phyloP scores from a whole-genome alignment of 2,797 vertebrate genomes.

The Pempheris klunzingeri region DNA sequence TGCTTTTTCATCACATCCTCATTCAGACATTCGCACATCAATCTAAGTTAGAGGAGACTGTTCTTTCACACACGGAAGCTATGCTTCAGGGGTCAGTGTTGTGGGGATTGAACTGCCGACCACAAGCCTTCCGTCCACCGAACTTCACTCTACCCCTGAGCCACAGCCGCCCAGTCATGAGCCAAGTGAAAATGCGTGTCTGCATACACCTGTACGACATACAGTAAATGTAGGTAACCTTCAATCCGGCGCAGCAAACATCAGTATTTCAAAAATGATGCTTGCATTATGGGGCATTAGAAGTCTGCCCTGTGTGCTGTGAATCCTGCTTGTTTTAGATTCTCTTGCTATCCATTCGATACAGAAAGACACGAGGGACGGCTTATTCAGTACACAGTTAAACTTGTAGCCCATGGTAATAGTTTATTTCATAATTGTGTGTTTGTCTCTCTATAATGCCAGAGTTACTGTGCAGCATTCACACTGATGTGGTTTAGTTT shows the following conservation, averaged over 20 bases:
- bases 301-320: not conserved
- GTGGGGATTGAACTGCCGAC: too few species aligned
- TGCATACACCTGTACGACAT: not conserved
- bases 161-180: too few species aligned
- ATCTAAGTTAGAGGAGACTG: too few species aligned
- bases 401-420: constrained; percentile 25
- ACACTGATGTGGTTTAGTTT: constrained; percentile 65
- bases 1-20: too few species aligned
- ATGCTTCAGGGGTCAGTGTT: too few species aligned
- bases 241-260: not conserved
- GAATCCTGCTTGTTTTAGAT: not conserved
- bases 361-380: not conserved
- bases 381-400: constrained; percentile 25
- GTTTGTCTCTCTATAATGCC: constrained; percentile 37
- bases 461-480: constrained; percentile 43
- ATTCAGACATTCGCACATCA: too few species aligned
- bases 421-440: constrained; percentile 43
- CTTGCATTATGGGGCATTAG: not conserved
- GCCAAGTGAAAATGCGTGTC: not conserved
- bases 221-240: constrained; percentile 16
- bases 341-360: not conserved
- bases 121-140: too few species aligned
- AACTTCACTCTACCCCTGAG: too few species aligned
- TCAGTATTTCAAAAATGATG: not conserved
- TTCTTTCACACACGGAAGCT: too few species aligned